Conservation (phyloP, 53 echinoderm and acorn worm genomes). For the Echinometra lucunter region DNA sequence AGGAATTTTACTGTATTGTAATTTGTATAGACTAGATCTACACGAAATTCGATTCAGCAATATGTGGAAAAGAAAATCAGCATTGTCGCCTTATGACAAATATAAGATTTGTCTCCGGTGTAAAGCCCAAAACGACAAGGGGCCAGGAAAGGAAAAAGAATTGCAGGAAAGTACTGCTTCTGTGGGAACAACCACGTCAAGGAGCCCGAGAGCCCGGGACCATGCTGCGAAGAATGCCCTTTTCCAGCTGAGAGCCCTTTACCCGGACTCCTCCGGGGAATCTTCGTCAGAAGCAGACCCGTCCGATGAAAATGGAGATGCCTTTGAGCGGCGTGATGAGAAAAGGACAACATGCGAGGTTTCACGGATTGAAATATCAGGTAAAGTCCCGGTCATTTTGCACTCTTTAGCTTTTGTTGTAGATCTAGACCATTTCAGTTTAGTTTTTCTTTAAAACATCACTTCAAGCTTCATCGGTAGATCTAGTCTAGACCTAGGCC, state of each 20-base stretch:
- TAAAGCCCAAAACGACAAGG: neutral
- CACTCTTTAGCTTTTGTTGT: neutral
- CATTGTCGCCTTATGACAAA: neutral
- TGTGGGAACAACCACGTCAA: neutral
- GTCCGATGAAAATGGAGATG: neutral
- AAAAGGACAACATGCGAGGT: neutral
- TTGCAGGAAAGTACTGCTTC: neutral
- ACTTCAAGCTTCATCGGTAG: no score
- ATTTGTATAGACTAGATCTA: no score
- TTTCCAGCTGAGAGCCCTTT: neutral
- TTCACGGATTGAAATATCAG: neutral
- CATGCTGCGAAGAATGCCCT: slow-evolving; percentile 4
- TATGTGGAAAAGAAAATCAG: neutral
- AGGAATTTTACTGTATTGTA: no score
- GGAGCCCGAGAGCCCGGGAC: no score
- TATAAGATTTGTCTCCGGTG: neutral
- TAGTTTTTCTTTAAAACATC: no score
- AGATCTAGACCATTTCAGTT: neutral
- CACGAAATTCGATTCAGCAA: no score
- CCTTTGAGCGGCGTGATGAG: neutral
- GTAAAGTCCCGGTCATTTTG: neutral
- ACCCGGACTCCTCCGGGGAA: neutral
- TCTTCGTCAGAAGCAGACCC: neutral
- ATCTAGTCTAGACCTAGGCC: no score
- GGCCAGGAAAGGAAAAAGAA: neutral